A percentile compares a stretch with the other conserved stretches of the same genome.
phyloP scores from a whole-genome alignment of 2,113 vertebrate genomes.

The Gila orcuttii region DNA sequence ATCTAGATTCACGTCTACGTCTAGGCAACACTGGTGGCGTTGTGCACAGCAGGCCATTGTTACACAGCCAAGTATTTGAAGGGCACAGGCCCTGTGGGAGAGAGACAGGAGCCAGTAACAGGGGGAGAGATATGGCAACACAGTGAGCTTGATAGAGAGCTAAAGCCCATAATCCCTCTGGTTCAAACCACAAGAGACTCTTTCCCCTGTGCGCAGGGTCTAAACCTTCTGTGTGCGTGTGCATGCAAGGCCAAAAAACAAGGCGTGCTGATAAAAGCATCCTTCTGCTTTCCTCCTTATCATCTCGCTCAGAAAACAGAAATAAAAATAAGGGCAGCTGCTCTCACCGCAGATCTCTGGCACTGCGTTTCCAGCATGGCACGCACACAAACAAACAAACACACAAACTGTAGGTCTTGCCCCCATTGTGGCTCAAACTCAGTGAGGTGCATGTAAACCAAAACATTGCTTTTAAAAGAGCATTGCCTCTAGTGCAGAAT shows the following conservation, averaged over 20 bases:
- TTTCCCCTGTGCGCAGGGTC: conserved; percentile 2
- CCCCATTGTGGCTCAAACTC: conserved; percentile 25
- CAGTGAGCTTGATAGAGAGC: conserved; percentile 35
- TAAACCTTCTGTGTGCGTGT: background rate
- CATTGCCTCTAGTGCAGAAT: background rate
- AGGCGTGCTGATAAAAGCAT: conserved; percentile 13
- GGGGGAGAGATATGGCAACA: conserved; percentile 34
- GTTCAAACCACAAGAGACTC: conserved; percentile 39
- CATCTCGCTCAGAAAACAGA: conserved; percentile 36
- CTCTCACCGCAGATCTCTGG: conserved; percentile 74
- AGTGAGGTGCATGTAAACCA: conserved; percentile 34
- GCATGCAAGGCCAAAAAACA: conserved; percentile 4
- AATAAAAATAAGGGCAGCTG: conserved; percentile 76
- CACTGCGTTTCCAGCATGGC: conserved; percentile 63
- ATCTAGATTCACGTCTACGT: conserved; percentile 25
- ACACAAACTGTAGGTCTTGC: conserved; percentile 28
- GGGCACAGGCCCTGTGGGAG: conserved; percentile 45
- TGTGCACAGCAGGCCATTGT: conserved; percentile 41
- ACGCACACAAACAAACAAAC: conserved; percentile 59
- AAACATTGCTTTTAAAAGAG: conserved; percentile 45
- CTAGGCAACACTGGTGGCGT: conserved; percentile 42
- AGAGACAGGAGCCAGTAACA: conserved; percentile 42
- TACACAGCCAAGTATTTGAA: conserved; percentile 45
- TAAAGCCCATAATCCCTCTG: conserved; percentile 44
- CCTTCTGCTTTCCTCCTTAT: conserved; percentile 17